A percentile compares a stretch with the other conserved stretches of the same genome.
Conservation (phyloP, 35 echinoderm and acorn worm genomes). For the Patiria miniata region DNA sequence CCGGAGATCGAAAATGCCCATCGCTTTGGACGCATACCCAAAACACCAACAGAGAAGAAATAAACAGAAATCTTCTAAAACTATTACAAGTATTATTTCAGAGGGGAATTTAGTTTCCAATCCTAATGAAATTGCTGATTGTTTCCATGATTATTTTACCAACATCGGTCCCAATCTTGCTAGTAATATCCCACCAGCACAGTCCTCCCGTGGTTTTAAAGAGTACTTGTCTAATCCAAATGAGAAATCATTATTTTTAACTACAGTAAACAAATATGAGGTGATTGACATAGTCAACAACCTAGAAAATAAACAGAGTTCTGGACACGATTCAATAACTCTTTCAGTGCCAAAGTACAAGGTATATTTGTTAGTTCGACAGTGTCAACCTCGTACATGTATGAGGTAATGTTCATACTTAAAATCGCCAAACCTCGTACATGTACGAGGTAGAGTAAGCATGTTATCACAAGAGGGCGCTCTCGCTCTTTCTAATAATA, state of each 20-base stretch:
- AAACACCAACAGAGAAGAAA: too few species aligned
- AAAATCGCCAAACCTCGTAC: too few species aligned
- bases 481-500: too few species aligned
- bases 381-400: too few species aligned
- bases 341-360: too few species aligned
- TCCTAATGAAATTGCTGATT: not conserved
- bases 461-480: too few species aligned
- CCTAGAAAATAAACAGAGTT: not conserved
- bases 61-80: not conserved
- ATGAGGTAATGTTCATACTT: too few species aligned
- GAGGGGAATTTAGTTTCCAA: not conserved
- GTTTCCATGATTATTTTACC: not conserved
- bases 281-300: not conserved
- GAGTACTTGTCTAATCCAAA: not conserved
- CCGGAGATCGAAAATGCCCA: too few species aligned
- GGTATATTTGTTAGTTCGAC: too few species aligned
- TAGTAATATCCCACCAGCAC: not conserved
- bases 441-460: too few species aligned
- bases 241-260: not conserved
- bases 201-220: not conserved
- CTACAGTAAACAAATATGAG: not conserved
- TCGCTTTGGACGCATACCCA: too few species aligned
- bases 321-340: not conserved
- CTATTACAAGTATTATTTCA: not conserved
- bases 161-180: not conserved